Percentiles rank a stretch among this genome's conserved stretches.
Evolutionary conservation across 2,113 vertebrate genomes (phyloP).

Genomic region (human (Homo sapiens)): GRCh38 chr6:97324501-97325000

Average conservation of each 20-base stretch:
- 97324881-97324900: background rate
- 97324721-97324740: background rate
- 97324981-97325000: background rate
- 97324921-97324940: background rate
- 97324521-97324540: background rate
- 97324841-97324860: background rate
- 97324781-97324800: background rate
- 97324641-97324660: background rate
- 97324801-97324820: conserved; percentile 40
- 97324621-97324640: background rate
- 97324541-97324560: background rate
- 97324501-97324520: background rate
- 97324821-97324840: background rate
- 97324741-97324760: background rate
- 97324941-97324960: background rate
- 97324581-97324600: background rate
- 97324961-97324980: background rate
- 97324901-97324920: background rate
- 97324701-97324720: background rate
- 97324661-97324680: conserved; percentile 7
- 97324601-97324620: background rate
- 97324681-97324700: background rate
- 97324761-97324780: background rate
- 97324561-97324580: background rate
- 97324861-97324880: background rate